Evolutionary conservation across 2,888 invertebrate genomes (phyloP).

Genomic region (Thereva nobilitata): DNA sequence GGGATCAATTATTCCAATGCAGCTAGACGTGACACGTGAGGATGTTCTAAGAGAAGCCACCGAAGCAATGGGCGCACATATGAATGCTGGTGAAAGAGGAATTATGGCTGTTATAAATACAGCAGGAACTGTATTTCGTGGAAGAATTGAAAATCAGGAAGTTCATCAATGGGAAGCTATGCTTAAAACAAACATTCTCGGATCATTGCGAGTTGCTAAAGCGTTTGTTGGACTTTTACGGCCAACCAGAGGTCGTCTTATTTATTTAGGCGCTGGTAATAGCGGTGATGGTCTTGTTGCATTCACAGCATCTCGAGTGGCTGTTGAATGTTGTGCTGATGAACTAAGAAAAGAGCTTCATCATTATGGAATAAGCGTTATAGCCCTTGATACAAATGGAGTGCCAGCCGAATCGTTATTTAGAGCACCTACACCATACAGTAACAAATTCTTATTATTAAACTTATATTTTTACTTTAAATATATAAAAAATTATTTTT

Average conservation of each 20-base stretch:
- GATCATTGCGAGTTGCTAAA: constrained; percentile 72
- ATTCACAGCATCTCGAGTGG: constrained; percentile 68
- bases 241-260: constrained; percentile 67
- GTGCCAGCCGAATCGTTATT: constrained; percentile 68
- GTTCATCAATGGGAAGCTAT: constrained; percentile 67
- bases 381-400: constrained; percentile 74
- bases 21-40: constrained; percentile 79
- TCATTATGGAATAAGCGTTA: constrained; percentile 72
- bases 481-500: not conserved
- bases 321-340: constrained; percentile 79
- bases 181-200: constrained; percentile 72
- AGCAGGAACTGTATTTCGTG: constrained; percentile 75
- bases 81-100: constrained; percentile 84
- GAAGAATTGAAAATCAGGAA: constrained; percentile 70
- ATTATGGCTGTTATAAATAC: constrained; percentile 80
- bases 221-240: constrained; percentile 75
- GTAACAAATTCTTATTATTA: constrained; percentile 52
- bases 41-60: constrained; percentile 80
- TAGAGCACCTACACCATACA: constrained; percentile 64
- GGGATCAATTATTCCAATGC: constrained; percentile 69
- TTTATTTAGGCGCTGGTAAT: constrained; percentile 65
- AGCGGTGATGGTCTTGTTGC: constrained; percentile 62
- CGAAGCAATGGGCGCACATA: constrained; percentile 75
- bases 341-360: constrained; percentile 72
- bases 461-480: not conserved